Evolutionary conservation across 2,113 vertebrate genomes (phyloP), one percentile per base, ranked within the genome.

Genomic region (Spea bombifrons): DNA sequence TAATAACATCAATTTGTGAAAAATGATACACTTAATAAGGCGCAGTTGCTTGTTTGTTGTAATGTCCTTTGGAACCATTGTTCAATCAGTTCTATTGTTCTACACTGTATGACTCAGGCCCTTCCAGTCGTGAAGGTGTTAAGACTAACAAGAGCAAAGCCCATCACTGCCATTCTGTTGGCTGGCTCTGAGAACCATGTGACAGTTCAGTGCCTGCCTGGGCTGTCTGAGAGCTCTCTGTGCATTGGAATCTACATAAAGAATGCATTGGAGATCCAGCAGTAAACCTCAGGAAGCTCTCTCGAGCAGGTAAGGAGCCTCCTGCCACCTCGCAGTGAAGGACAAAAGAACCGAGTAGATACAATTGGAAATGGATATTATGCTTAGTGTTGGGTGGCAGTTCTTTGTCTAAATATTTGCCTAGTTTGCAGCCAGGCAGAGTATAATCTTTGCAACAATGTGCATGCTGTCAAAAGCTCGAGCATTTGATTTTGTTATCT

Each of bases 241-340:
- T 68, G 64, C 63, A 80, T 68, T 49, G 78, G 65, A 68, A 80
- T 80, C 78, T 74, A 71, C 17, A 66, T 57, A 55, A 80, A 79
- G 77, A 78, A 78, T 71, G 61, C 77, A 79, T 52, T 57, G 16
- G 52, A 15, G 64, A 74, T 64, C 70, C 64, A 57, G 71, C 78
- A 49, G 76, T 8, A 52, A 72, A 66, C 8, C 76, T 72, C 65
- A 78, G 78, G 64, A 80, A 59, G n/a, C 17, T 64, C 78, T 61
- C 16, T 3, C 59, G 66, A 10, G 53, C 78, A 80, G 78, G 78
- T 80, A 80, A 80, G 78, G 45, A 80, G 65, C 49, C 61, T 66
- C 4, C 52, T 52, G 47, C 5, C 57, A 16, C 17, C 44, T 10
- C 50, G 49, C 48, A 50, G 57, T 69, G 30, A 30, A 30, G 30